A percentile compares a stretch with the other conserved stretches of the same genome.
Evolutionary conservation across 1,140 invertebrate species (phyloP).

Genomic region (Lasioglossum baleicum): DNA sequence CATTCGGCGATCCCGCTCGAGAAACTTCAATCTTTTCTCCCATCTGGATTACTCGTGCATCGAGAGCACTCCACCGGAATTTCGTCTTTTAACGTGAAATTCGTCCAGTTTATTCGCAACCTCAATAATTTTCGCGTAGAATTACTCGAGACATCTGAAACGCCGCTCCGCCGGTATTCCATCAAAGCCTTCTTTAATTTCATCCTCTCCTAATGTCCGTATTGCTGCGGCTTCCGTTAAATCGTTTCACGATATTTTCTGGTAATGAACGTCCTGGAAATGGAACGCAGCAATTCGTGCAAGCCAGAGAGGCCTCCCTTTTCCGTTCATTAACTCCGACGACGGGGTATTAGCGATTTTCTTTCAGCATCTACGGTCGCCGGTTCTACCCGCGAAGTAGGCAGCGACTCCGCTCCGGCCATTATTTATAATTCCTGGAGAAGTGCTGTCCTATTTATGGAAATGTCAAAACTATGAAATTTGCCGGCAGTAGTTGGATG

Average conservation of each 20-base stretch:
- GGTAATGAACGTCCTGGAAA: conserved; percentile 1
- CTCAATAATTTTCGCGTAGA: conserved; percentile 53
- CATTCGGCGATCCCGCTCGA: conserved; percentile 51
- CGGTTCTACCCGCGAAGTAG: no score
- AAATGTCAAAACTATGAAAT: no score
- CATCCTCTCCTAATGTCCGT: neutral
- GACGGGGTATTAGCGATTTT: no score
- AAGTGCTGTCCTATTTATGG: no score
- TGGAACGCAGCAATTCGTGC: neutral
- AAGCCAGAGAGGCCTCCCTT: neutral
- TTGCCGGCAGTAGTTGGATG: no score
- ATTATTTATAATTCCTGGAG: no score
- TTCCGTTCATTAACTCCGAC: no score
- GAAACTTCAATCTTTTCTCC: conserved; percentile 68
- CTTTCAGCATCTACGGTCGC: no score
- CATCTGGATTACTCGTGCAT: conserved; percentile 68
- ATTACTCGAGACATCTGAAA: conserved; percentile 21
- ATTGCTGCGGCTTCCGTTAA: neutral
- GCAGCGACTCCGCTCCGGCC: no score
- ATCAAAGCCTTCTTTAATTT: conserved; percentile 18
- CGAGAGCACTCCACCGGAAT: conserved; percentile 66
- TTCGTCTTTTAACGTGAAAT: conserved; percentile 70
- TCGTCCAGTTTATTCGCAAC: conserved; percentile 56
- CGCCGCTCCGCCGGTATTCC: neutral
- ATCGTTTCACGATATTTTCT: neutral